Base-by-base conservation (phyloP, 2,888 invertebrate genomes). In the Diogma glabrata region DNA sequence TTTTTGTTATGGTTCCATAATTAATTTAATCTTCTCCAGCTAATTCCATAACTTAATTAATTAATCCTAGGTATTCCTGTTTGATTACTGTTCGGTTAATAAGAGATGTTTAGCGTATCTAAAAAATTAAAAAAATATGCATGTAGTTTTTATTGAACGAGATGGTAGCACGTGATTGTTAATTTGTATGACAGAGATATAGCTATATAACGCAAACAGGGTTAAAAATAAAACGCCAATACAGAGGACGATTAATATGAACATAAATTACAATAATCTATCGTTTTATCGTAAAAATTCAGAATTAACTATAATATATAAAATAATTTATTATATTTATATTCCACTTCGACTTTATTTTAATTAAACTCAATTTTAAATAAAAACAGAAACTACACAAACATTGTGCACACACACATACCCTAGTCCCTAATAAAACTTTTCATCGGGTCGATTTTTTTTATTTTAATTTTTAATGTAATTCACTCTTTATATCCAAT, bases 371-470 rank as follows among this genome's bases (percentile, higher is more conserved):
- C n/a, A 40, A n/a, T 43, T 22, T 14, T 22, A 43, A 43, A 8
- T 22, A 43, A 19, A 4, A 20, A 40, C 40, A 40, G 14, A 40
- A 43, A 43, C 14, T 22, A 19, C n/a, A 43, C 20, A 43, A 43
- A 43, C 22, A 43, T 23, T 43, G 10, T 22, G 23, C 22, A 43
- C 14, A 14, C 14, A 43, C 22, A n/a, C 10, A 43, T 14, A 43
- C 12, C 20, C 43, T 22, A 20, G 23, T 22, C n/a, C 14, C n/a
- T 36, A 43, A 43, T 43, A 43, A 12, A 23, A 43, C n/a, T 43
- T 43, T 43, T 43, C 43, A n/a, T 43, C 22, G 43, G 43, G 43
- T 43, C 43, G 43, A 43, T 43, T 43, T 43, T 40, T 43, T 20
- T 22, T 38, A 22, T 38, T 23, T 43, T 22, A 38, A 38, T 16